Conservation (phyloP, 2,888 invertebrate species). For the Psylliodes chrysocephalus region DNA sequence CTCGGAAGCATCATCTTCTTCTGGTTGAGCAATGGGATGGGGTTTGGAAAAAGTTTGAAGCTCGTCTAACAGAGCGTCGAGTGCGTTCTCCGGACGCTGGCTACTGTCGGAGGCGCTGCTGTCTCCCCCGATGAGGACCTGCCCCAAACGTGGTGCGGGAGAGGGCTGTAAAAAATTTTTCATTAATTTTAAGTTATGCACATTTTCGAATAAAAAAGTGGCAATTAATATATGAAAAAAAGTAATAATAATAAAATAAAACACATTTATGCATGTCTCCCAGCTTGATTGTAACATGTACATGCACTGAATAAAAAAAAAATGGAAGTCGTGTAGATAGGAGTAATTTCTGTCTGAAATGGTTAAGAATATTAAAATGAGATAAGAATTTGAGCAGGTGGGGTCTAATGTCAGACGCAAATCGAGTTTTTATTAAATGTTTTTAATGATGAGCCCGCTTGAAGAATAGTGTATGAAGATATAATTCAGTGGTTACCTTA, state of each 20-base stretch:
- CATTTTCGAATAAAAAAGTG: not conserved
- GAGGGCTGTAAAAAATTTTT: slow-evolving; percentile 65
- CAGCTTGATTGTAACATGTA: not conserved
- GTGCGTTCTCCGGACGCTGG: slow-evolving; percentile 92
- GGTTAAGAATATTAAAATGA: no score
- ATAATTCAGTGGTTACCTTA: slow-evolving; percentile 55
- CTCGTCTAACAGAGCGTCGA: slow-evolving; percentile 96
- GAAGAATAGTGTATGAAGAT: slow-evolving; percentile 38
- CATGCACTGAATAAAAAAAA: slow-evolving; percentile 16
- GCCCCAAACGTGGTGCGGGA: slow-evolving; percentile 71
- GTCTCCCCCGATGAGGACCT: slow-evolving; percentile 70
- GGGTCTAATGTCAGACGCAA: no score
- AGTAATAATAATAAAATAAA: slow-evolving; percentile 55
- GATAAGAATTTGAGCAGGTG: no score
- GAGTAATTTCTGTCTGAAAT: no score
- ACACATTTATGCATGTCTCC: slow-evolving; percentile 25
- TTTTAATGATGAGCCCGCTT: no score
- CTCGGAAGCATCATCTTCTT: slow-evolving; percentile 54
- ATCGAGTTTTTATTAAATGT: no score
- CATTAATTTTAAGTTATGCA: not conserved
- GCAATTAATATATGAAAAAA: slow-evolving; percentile 46
- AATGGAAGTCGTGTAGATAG: not conserved
- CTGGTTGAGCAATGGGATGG: slow-evolving; percentile 51
- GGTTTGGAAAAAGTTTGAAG: slow-evolving; percentile 90
- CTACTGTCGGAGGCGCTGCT: slow-evolving; percentile 67